Percentiles rank a stretch among this genome's conserved stretches.
Conservation (phyloP, 2,113 vertebrate genomes). For the Nycticryphes semicollaris region DNA sequence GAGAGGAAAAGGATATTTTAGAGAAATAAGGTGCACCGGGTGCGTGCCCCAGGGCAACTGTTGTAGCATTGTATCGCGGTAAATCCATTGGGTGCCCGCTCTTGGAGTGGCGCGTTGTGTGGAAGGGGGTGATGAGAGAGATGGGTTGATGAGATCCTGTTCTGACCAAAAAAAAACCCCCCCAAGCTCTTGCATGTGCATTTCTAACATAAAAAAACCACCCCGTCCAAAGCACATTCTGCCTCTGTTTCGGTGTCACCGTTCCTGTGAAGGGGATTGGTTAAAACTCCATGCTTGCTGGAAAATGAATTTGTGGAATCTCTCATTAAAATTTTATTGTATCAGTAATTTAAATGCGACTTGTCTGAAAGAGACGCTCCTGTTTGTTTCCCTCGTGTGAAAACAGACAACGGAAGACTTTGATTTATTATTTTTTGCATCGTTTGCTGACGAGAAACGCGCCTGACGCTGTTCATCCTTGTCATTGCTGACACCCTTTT, state of each 20-base stretch:
- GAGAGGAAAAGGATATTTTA: background rate
- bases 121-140: background rate
- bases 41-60: background rate
- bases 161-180: background rate
- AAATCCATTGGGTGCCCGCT: rapidly evolving
- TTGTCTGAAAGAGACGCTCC: background rate
- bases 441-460: background rate
- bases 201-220: background rate
- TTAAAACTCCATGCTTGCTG: background rate
- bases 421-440: background rate
- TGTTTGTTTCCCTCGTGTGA: background rate
- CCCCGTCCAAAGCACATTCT: background rate
- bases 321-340: background rate
- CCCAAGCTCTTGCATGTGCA: background rate
- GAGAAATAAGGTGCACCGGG: background rate
- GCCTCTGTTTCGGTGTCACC: background rate
- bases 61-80: background rate
- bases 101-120: rapidly evolving
- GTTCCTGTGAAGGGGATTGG: background rate
- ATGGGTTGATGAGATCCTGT: background rate
- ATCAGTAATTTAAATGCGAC: background rate
- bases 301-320: background rate
- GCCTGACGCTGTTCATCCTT: rapidly evolving
- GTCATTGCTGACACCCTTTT: background rate
- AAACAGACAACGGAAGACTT: background rate